Base-by-base conservation (phyloP, 2,888 invertebrate genomes). In the Drosophila rellima region DNA sequence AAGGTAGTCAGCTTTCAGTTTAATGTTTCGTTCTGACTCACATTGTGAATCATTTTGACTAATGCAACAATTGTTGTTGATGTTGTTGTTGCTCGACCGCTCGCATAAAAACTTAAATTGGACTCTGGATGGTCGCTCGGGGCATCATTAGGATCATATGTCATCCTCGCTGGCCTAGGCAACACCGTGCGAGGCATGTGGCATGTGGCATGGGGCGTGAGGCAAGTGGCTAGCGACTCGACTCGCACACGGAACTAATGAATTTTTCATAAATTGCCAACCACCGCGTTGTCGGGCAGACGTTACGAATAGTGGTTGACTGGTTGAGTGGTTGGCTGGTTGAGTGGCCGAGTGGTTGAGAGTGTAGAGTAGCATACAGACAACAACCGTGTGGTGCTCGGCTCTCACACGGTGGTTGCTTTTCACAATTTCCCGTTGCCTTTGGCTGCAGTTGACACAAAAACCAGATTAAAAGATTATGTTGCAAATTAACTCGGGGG, bases 381-480 rank as follows among this genome's bases (percentile, higher is more conserved):
- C 60, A 10, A 26, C 26, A 26, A 26, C n/a, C 23, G 47, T 54
- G 39, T 70, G 57, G 20, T 64, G 45, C 10, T 26, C 2, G 6
- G 7, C 26, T 26, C 26, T 26, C 26, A n/a, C 29, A 10, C 44
- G 73, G 68, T 68, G 73, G 74, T 73, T 73, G 63, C 54, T 59
- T 15, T 40, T 48, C 33, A n/a, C 33, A 35, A 35, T 35, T 35
- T n/a, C 44, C 17, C 33, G 23, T 17, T 62, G 45, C 39, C 54
- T 47, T 35, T 51, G 66, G 66, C 88, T 84, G 83, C 80, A 86
- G 74, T 84, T 88, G 88, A 84, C 83, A 84, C 83, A 87, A 88
- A 87, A 85, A 83, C 87, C 84, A 85, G 89, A 89, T 85, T 85
- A 88, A 85, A 85, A 85, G 87, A 85, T 85, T 88, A 85, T 86